Percentiles rank a stretch among this genome's conserved stretches.
phyloP scores from a whole-genome alignment of 2,888 invertebrate genomes.

The Choristoneura rosaceana region DNA sequence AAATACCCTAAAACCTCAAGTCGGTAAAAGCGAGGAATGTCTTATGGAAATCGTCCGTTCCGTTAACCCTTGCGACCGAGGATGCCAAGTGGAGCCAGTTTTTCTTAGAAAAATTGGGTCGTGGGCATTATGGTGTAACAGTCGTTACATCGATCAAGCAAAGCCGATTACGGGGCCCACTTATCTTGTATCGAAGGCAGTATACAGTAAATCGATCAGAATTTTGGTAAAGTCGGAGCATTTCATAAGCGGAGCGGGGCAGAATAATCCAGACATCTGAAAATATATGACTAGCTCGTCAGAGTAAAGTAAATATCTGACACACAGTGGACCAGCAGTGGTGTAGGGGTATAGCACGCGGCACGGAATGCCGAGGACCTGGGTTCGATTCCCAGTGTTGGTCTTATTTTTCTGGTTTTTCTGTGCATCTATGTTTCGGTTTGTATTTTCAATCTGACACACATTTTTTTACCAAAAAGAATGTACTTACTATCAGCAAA shows the following conservation, averaged over 20 bases:
- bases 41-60: slow-evolving; percentile 18
- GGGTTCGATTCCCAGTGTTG: too few species aligned
- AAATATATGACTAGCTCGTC: too few species aligned
- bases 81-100: slow-evolving; percentile 16
- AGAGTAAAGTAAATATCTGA: too few species aligned
- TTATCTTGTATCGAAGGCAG: slow-evolving; percentile 45
- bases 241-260: background rate
- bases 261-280: background rate
- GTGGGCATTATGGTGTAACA: slow-evolving; percentile 1
- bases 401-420: too few species aligned
- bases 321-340: too few species aligned
- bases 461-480: too few species aligned
- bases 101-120: background rate
- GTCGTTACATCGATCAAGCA: slow-evolving; percentile 33
- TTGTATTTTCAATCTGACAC: too few species aligned
- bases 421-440: too few species aligned
- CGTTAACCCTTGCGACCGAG: background rate
- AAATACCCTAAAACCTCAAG: slow-evolving; percentile 15
- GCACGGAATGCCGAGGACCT: too few species aligned
- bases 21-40: slow-evolving; percentile 24
- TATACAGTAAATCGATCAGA: slow-evolving; percentile 43
- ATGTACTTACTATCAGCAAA: too few species aligned
- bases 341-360: too few species aligned
- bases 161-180: slow-evolving; percentile 41
- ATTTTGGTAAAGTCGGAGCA: slow-evolving; percentile 1